Percentiles rank a stretch among this genome's conserved stretches.
These are phyloP conservation scores for Agapornis canus DNA, from an alignment of 2,797 vertebrate genomes.

Conservation along the genomic window DNA sequence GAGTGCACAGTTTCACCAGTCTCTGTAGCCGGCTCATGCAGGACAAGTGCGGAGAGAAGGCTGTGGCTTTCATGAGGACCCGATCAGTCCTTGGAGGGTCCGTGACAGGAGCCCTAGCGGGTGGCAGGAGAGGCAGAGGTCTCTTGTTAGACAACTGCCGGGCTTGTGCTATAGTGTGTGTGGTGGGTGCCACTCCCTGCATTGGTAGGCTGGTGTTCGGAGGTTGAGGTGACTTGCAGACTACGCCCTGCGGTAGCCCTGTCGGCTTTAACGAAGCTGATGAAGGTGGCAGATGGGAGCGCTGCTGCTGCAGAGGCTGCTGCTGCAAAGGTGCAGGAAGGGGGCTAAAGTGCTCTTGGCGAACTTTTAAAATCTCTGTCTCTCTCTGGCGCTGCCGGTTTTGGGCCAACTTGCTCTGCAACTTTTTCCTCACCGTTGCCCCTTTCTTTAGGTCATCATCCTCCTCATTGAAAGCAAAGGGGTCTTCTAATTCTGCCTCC, in stretches of 20 bases:
- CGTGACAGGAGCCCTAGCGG: slow-evolving; percentile 75
- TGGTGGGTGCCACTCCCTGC: slow-evolving; percentile 86
- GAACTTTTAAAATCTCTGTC: slow-evolving; percentile 86
- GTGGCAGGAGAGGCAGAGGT: slow-evolving; percentile 82
- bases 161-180: slow-evolving; percentile 86
- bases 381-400: slow-evolving; percentile 88
- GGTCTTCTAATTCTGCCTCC: slow-evolving; percentile 91
- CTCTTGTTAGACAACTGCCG: slow-evolving; percentile 87
- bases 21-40: slow-evolving; percentile 93
- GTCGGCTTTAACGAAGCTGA: slow-evolving; percentile 77
- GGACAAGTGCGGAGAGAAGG: slow-evolving; percentile 88
- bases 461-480: slow-evolving; percentile 96
- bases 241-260: slow-evolving; percentile 86
- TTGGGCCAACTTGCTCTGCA: slow-evolving; percentile 91
- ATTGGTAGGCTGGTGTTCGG: slow-evolving; percentile 91
- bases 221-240: slow-evolving; percentile 97
- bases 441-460: slow-evolving; percentile 89
- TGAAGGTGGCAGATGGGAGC: slow-evolving; percentile 80
- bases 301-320: slow-evolving; percentile 81
- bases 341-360: slow-evolving; percentile 95
- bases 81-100: slow-evolving; percentile 80
- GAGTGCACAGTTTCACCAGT: slow-evolving; percentile 94
- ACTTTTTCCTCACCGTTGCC: slow-evolving; percentile 89
- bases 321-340: slow-evolving; percentile 84
- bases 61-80: slow-evolving; percentile 90